These are phyloP conservation scores for Periphyllus acericola DNA, from an alignment of 2,888 invertebrate species.

Conservation along the genomic window DNA sequence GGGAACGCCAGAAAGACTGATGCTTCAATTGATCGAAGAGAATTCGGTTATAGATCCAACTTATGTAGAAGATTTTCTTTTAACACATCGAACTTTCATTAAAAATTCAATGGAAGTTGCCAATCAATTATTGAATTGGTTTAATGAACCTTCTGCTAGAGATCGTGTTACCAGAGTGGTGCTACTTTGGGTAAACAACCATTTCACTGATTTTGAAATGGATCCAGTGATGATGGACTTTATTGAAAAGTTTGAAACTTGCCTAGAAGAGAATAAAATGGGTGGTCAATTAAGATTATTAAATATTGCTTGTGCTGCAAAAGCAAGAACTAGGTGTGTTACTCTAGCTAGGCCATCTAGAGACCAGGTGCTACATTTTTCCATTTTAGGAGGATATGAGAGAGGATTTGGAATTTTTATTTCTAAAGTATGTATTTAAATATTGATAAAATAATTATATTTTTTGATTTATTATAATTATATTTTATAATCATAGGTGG, in stretches of 20 bases:
- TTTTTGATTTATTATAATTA: background rate
- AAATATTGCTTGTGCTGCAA: conserved; percentile 97
- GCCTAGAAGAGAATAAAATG: conserved; percentile 86
- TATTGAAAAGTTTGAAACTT: conserved; percentile 89
- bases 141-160: conserved; percentile 66
- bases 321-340: conserved; percentile 90
- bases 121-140: conserved; percentile 86
- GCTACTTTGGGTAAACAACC: conserved; percentile 98
- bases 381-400: conserved; percentile 93
- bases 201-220: conserved; percentile 97
- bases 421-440: conserved; percentile 72
- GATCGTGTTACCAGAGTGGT: conserved; percentile 95
- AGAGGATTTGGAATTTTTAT: conserved; percentile 94
- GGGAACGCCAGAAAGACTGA: conserved; percentile 63
- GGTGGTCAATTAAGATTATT: conserved; percentile 78
- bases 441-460: background rate
- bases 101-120: conserved; percentile 87
- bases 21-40: conserved; percentile 82
- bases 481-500: conserved; percentile 71
- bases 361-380: conserved; percentile 93
- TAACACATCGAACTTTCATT: conserved; percentile 96
- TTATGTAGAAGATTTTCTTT: conserved; percentile 98
- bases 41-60: conserved; percentile 93
- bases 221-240: conserved; percentile 97
- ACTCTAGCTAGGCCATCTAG: conserved; percentile 91